phyloP scores from a whole-genome alignment of 2,888 invertebrate species.

The Neoascia interrupta region DNA sequence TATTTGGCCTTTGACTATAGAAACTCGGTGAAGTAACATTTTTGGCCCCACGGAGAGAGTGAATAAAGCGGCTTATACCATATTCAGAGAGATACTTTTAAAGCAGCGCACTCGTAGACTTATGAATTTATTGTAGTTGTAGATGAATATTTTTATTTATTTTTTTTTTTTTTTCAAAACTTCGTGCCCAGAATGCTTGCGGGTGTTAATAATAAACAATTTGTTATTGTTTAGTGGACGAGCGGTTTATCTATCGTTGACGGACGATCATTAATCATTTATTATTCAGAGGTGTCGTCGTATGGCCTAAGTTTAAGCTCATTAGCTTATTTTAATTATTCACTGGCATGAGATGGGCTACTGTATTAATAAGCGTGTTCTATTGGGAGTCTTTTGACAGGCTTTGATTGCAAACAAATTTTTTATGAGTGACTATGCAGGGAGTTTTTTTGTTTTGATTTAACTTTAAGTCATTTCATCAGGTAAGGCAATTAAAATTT shows the following conservation, averaged over 20 bases:
- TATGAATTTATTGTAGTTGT: too few species aligned
- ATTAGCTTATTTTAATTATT: conserved; percentile 52
- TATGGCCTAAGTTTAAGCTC: conserved; percentile 31
- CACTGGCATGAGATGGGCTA: conserved; percentile 14
- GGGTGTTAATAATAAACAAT: conserved; percentile 29
- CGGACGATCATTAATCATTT: conserved; percentile 33
- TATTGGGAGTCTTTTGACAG: neutral
- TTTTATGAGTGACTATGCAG: conserved; percentile 20
- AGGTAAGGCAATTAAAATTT: neutral
- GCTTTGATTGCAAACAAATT: conserved; percentile 21
- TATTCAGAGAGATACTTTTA: neutral
- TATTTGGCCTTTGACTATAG: conserved; percentile 8
- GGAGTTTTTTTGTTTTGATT: too few species aligned
- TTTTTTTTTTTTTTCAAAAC: neutral
- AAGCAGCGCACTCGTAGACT: neutral
- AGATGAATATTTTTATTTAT: too few species aligned
- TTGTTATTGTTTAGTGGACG: too few species aligned
- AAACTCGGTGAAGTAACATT: neutral
- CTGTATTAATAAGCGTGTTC: neutral
- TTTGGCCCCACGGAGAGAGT: conserved; percentile 29
- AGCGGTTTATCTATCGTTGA: neutral
- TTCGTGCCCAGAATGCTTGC: conserved; percentile 39
- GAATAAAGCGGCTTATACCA: conserved; percentile 13
- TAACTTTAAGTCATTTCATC: conserved; percentile 3
- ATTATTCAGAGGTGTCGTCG: conserved; percentile 11